Evolutionary conservation across 2,113 vertebrate species (phyloP), one percentile per base, ranked within the genome.

Genomic region (Anthoscopus minutus): DNA sequence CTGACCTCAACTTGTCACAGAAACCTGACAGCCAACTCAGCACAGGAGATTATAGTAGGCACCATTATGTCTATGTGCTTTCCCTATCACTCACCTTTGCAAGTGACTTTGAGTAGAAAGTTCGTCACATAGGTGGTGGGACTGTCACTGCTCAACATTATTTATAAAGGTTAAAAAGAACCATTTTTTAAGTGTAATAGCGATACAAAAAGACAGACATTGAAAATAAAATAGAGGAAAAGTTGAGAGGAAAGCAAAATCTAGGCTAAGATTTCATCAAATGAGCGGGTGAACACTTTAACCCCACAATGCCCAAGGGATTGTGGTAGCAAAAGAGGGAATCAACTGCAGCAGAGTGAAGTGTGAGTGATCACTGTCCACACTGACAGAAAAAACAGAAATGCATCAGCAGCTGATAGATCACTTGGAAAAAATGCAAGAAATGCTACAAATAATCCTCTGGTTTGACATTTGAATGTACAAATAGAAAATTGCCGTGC

Each of bases 101-200:
- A 57, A 56, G 9, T 42, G 12, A 6, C 13, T 72, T 81, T 1
- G 5, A 70, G 19, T 30, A 13, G 14, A 27, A 73, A 44, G 6
- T 42, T 78, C 53, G 8, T 40, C 33, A 57, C 6, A 48, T 47
- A 44, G 7, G 6, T n/a, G 6, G 9, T 30, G 13, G 5, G 2
- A 4, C 3, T 65, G 25, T 81, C n/a, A 47, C 7, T 56, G 8
- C 4, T 64, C 1, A 18, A 15, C 0, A 1, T 24, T 69, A 83
- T 56, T 24, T 7, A 28, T 15, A 44, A 60, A 51, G 7, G 2
- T 5, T 53, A 22, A 86, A 47, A 4, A 37, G 81, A 90, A 40
- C 2, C 30, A 1, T 0, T 14, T 85, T 47, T 50, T 6, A 45
- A 67, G 6, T 23, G 20, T 16, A 37, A 33, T 30, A 19, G 5